phyloP scores from a whole-genome alignment of 2,113 vertebrate species.

The Grallaria varia region DNA sequence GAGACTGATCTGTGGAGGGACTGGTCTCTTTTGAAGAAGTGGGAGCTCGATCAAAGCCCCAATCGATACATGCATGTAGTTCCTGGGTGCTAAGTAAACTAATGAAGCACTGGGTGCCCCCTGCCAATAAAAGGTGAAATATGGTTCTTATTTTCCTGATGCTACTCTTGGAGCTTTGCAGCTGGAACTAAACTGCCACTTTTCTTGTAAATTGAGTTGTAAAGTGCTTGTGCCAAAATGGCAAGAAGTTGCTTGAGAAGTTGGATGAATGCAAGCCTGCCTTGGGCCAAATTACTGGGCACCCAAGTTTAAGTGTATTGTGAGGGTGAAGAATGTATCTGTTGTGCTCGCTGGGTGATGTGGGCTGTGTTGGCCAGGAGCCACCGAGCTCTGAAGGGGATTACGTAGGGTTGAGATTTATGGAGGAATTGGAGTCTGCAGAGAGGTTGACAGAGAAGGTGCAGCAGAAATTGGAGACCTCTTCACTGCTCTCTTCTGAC shows the following conservation, averaged over 20 bases:
- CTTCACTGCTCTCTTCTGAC: neutral
- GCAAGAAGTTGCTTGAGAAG: constrained; percentile 50
- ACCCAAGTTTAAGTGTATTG: constrained; percentile 23
- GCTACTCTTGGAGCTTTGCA: constrained; percentile 52
- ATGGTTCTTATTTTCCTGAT: constrained; percentile 50
- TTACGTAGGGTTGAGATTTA: constrained; percentile 14
- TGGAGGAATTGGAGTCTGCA: neutral
- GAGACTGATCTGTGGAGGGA: constrained; percentile 47
- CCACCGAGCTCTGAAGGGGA: constrained; percentile 7
- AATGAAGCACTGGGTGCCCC: constrained; percentile 23
- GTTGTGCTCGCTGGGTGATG: neutral
- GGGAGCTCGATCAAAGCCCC: constrained; percentile 54
- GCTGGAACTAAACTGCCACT: constrained; percentile 14
- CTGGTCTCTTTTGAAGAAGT: neutral
- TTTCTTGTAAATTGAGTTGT: constrained; percentile 59
- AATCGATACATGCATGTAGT: neutral
- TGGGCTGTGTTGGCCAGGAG: neutral
- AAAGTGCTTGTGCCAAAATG: constrained; percentile 55
- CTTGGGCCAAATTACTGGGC: constrained; percentile 43
- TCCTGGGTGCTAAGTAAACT: constrained; percentile 63
- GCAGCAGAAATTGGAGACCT: constrained; percentile 39
- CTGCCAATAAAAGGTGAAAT: constrained; percentile 50
- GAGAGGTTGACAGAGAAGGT: constrained; percentile 14
- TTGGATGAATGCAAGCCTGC: constrained; percentile 41
- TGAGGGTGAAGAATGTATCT: constrained; percentile 45